Evolutionary conservation across 1,140 invertebrate species (phyloP).

Genomic region (honey bee (Apis mellifera)): DNA sequence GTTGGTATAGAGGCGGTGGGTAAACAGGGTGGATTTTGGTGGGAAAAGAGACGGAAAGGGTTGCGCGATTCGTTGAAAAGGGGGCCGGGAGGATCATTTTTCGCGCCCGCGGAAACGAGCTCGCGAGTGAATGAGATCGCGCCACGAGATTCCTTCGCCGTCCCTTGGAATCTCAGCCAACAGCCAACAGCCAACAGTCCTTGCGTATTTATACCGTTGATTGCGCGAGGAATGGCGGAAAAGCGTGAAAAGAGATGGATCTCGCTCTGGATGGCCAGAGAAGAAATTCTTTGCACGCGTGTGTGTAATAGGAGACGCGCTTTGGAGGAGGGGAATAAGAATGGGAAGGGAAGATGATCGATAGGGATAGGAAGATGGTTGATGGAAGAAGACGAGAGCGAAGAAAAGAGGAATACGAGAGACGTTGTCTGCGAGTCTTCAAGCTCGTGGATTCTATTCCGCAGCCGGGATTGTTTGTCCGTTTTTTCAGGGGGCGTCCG

Average conservation of each 20-base stretch:
- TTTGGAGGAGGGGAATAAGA: too few relatives aligned
- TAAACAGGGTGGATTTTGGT: not conserved
- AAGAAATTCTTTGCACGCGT: too few relatives aligned
- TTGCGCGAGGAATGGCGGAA: not conserved
- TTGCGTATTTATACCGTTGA: constrained; percentile 13
- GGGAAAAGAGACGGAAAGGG: too few relatives aligned
- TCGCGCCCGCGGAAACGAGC: constrained; percentile 10
- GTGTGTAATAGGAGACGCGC: not conserved
- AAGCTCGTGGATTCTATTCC: not conserved
- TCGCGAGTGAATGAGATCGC: not conserved
- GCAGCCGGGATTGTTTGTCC: constrained; percentile 14
- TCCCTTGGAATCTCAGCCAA: not conserved
- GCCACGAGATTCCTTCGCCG: not conserved
- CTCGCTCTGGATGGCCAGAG: too few relatives aligned
- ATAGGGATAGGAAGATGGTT: constrained; percentile 8
- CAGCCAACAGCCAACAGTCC: too few relatives aligned
- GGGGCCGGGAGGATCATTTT: constrained; percentile 14
- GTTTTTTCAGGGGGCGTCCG: not conserved
- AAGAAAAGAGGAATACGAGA: not conserved
- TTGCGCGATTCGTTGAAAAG: not conserved
- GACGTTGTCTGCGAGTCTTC: not conserved
- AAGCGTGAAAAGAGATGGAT: not conserved
- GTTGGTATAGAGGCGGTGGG: not conserved
- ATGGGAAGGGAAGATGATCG: constrained; percentile 1
- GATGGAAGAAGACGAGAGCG: constrained; percentile 14